Evolutionary conservation across 2,888 invertebrate species (phyloP).

Genomic region (Glyphotaelius pellucidus): DNA sequence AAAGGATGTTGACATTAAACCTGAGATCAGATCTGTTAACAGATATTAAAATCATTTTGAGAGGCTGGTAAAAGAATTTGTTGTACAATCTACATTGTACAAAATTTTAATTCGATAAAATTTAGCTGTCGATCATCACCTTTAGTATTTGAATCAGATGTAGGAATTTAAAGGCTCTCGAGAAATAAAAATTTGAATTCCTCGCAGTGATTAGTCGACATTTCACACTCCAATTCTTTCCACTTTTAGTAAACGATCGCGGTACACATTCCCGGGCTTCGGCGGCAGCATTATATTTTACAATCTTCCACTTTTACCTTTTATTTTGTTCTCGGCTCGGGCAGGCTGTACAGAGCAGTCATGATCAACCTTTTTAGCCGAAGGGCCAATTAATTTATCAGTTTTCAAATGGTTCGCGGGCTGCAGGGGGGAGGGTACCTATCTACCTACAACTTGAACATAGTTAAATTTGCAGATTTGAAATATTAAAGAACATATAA

Average conservation of each 20-base stretch:
- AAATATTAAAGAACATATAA: no score
- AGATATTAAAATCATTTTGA: background rate
- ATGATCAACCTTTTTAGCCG: no score
- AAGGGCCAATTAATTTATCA: no score
- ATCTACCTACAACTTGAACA: no score
- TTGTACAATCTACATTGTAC: background rate
- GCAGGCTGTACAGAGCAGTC: background rate
- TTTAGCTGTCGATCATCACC: background rate
- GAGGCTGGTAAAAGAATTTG: background rate
- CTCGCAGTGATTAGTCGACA: constrained; percentile 9
- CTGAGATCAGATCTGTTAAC: no score
- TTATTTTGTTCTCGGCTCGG: constrained; percentile 26
- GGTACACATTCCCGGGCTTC: background rate
- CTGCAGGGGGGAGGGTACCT: no score
- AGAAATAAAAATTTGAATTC: background rate
- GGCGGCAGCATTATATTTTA: background rate
- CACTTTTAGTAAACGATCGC: constrained; percentile 5
- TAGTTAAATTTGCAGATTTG: no score
- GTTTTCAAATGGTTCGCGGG: no score
- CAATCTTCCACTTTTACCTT: constrained; percentile 4
- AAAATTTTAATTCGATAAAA: no score
- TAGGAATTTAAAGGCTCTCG: background rate
- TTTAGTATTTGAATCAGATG: background rate
- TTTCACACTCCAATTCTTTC: constrained; percentile 32
- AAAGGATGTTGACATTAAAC: background rate